Base-by-base conservation (phyloP, 1,140 invertebrate genomes). In the Oryzaephilus surinamensis region DNA sequence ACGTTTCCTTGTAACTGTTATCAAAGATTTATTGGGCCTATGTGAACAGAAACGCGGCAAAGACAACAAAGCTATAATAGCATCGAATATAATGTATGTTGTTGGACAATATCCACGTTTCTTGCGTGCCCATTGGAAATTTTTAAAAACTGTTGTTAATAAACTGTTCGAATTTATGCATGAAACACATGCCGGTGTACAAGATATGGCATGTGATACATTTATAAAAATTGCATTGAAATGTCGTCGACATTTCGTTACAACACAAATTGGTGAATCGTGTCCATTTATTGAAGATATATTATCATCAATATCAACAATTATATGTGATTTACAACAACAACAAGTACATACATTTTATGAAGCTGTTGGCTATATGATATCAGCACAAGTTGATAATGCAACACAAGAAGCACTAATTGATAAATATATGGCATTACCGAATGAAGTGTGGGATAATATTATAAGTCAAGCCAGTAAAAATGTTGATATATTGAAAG, bases 151-250 rank as follows among this genome's bases (percentile, higher is more conserved):
- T 38, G 97, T 99, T 57, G 95, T 99, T 29, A 99, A 99, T 71
- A 99, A 99, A 71, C 71, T 99, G 20, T 99, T 99, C 71, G 97
- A 99, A 70, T 99, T 99, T 64, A 99, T 99, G 97, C 97, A 99
- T 69, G 94, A 99, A 74, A 97, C 95, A 18, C 97, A 99, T 63
- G 97, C 99, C 65, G 97, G 97, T 55, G 96, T 99, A 6, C 87
- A 91, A 64, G 94, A 98, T 60, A 99, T 99, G 97, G 97, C 97
- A 36, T 99, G 97, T 73, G 97, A 99, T 71, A 99, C 97, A 14
- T 99, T 99, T 63, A 99, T 99, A 50, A 99, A 99, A 69, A 99
- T 99, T 60, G 93, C 97, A n/a, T 75, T 95, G 46, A 99, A 99
- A 66, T 99, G 97, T 69, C 74, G 92, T 38, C 73, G 93, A 46